Base-by-base conservation (phyloP, 2,888 invertebrate species). In the Limnephilus auricula region DNA sequence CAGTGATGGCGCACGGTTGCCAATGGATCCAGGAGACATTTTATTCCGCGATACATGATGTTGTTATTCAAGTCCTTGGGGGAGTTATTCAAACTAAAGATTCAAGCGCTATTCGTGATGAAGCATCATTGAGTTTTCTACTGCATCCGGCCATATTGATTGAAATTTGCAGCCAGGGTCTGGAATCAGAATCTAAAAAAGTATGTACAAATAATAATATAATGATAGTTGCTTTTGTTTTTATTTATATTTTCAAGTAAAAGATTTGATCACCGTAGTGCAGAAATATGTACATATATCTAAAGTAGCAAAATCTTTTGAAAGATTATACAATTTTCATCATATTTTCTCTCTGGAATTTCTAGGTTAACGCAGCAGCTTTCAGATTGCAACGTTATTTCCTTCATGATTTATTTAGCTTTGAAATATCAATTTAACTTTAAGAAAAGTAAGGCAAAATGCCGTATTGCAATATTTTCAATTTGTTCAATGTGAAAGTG, bases 151-250 rank as follows among this genome's bases (percentile, higher is more conserved):
- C 95, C 83, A 94, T 97, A 89, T 94, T 97, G 89, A 96, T 95
- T 1, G 97, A 97, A 95, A 96, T 97, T 78, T 96, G 97, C 92
- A 96, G 96, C 93, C 96, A 97, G 94, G 97, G 97, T 84, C 93
- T 97, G 18, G 95, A 95, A 15, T 96, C 95, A 92, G 94, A 94
- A 65, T 94, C 95, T 93, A 93, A 93, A 79, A 94, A 94, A 94
- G 95, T 96, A 94, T n/a, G 45, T 34, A 84, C 10, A 18, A 30
- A 93, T 91, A 83, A 50, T 10, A 84, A 31, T 50, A 45, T 31
- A 18, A 4, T 32, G 10, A 6, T 79, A 12, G 79, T 25, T 79
- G 30, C 15, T 32, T 80, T 30, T 79, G 79, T 79, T 30, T 30
- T 30, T 30, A n/a, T 79, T 25, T 78, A 78, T 79, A 30, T 79